Base-by-base conservation (phyloP, 2,113 vertebrate species). In the Emydocephalus ijimae region DNA sequence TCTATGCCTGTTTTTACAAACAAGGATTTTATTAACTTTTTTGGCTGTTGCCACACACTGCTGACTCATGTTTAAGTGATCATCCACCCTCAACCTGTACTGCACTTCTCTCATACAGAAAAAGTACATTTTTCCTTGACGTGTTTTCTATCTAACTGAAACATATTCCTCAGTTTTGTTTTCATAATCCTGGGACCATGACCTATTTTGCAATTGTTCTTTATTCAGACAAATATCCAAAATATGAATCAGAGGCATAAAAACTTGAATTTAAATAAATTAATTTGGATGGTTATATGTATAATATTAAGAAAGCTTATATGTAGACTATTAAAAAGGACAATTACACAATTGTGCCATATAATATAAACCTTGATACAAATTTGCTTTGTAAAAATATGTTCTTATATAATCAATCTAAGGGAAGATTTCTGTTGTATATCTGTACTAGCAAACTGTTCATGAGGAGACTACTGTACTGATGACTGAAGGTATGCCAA, bases 391-490 rank as follows among this genome's bases (percentile, higher is more conserved):
- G 43, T 34, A 20, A 93, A 93, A 81, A 59, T 64, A 43, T 5
- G 29, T 39, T 92, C 48, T n/a, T 7, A 90, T 39, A 95, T 93
- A 94, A 89, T 93, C 54, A 96, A 96, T 94, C 97, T 98, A 97
- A 98, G 97, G 95, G 91, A 96, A 94, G 43, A 95, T 34, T 97
- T 96, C 94, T 97, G 91, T 97, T 98, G 91, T 97, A 94, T 98
- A 95, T 98, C 93, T 97, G 97, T 96, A 97, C 96, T 95, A 98
- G 98, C 98, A 98, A 97, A 98, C 97, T 92, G 96, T 98, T 96
- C 96, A 29, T 87, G 98, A 98, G 95, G 98, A 98, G 94, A 96
- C 96, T 5, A 93, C 97, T 96, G 94, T 92, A 93, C 94, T 95
- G 93, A 93, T 97, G 97, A 97, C 97, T 85, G 97, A 98, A 97